phyloP scores from a whole-genome alignment of 2,888 invertebrate species.

The Ellobium chinense region DNA sequence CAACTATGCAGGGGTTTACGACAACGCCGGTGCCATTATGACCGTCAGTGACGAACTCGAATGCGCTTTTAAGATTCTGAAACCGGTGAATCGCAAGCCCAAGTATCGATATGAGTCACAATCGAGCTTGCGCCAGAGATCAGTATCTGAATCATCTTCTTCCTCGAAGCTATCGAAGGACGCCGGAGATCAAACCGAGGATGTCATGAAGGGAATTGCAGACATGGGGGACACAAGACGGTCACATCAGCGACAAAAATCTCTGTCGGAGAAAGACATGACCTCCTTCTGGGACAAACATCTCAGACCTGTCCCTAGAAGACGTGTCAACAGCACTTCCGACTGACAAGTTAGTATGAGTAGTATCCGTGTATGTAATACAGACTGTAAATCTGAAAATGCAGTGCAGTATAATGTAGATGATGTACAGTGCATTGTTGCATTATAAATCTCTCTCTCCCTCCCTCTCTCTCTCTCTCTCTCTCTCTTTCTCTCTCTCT shows the following conservation, averaged over 20 bases:
- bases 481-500: constrained; percentile 8
- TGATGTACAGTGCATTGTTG: too few species aligned
- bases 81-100: neutral
- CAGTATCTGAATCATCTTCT: too few species aligned
- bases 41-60: constrained; percentile 35
- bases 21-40: constrained; percentile 45
- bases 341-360: too few species aligned
- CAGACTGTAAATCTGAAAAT: too few species aligned
- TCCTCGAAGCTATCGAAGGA: neutral
- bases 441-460: neutral
- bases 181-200: neutral
- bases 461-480: constrained; percentile 1
- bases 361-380: too few species aligned
- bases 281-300: neutral
- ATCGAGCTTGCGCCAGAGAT: neutral
- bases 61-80: constrained; percentile 40
- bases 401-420: too few species aligned
- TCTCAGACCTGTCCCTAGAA: neutral
- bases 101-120: constrained; percentile 21
- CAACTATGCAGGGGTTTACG: constrained; percentile 29
- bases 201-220: neutral
- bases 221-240: too few species aligned
- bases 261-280: neutral
- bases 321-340: neutral
- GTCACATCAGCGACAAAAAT: too few species aligned